Base-by-base conservation (phyloP, 1,140 invertebrate genomes). In the Micrasema minimum region DNA sequence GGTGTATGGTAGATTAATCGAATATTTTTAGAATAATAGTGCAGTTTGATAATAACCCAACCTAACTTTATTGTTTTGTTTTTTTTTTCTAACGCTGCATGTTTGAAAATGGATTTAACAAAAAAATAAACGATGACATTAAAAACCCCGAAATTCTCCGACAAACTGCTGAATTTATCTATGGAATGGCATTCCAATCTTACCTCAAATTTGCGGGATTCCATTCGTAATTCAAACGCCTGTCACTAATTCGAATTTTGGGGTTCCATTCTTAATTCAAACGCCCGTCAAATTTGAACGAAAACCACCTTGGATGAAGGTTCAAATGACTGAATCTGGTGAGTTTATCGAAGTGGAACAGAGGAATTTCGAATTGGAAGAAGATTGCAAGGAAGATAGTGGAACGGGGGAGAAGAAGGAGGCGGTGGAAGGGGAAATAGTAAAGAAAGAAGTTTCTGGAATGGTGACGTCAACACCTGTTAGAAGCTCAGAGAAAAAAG, bases 341-440 rank as follows among this genome's bases (percentile, higher is more conserved):
- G 83, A 83, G 77, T 85, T 85, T 79, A 83, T 85, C 75, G 83
- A 84, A 80, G 82, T 83, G 12, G 83, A 85, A 62, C 61, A 72
- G 51, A 48, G 50, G 4, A 43, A 69, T 31, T 20, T 41, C 22
- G 68, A 74, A 67, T 16, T 46, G 6, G 64, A 66, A 45, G 46
- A 50, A 37, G 23, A 50, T 48, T 14, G n/a, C 45, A 48, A 57
- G 35, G n/a, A 64, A 7, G 22, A 50, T 45, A 67, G 31, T 50
- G 38, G 26, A 38, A 18, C 10, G n/a, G 48, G 11, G 46, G 46
- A n/a, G 50, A 67, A n/a, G 50, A 11, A 6, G 2, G 61, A 72
- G 2, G 46, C 16, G 4, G 41, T 26, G 9, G 62, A 73, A 48
- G 68, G 57, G 37, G 31, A 61, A 14, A 18, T 41, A 10, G 55